A percentile compares a stretch with the other conserved stretches of the same genome.
Evolutionary conservation across 2,888 invertebrate species (phyloP).

Genomic region (Thereva nobilitata): DNA sequence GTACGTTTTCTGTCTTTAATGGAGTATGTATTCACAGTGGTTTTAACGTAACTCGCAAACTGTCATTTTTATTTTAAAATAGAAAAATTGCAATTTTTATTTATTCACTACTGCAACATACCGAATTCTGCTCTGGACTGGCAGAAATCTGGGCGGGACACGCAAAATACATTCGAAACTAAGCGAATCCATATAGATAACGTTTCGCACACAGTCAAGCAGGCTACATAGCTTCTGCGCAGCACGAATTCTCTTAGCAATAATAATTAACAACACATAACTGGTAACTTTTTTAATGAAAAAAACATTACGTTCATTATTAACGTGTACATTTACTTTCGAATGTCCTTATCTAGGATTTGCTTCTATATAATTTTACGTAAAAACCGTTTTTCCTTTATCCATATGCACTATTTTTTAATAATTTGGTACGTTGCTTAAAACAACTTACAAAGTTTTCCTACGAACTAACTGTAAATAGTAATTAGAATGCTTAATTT

Average conservation of each 20-base stretch:
- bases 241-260: constrained; percentile 27
- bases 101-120: constrained; percentile 39
- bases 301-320: constrained; percentile 4
- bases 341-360: not conserved
- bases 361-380: too few relatives aligned
- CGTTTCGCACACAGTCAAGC: constrained; percentile 15
- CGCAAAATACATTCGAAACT: constrained; percentile 43
- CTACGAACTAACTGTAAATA: too few relatives aligned
- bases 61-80: constrained; percentile 28
- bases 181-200: constrained; percentile 27
- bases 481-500: too few relatives aligned
- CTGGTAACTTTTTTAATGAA: constrained; percentile 30
- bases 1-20: too few relatives aligned
- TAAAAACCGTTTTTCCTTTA: too few relatives aligned
- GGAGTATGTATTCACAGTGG: too few relatives aligned
- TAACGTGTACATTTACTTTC: not conserved
- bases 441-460: too few relatives aligned
- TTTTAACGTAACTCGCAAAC: constrained; percentile 12
- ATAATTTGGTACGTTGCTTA: too few relatives aligned
- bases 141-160: constrained; percentile 49
- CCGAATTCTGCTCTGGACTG: constrained; percentile 42
- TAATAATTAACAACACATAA: constrained; percentile 37
- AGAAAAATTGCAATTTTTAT: constrained; percentile 27
- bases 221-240: constrained; percentile 29
- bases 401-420: too few relatives aligned